Base-by-base conservation (phyloP, 1,140 invertebrate genomes). In the Drosophila biarmipes region DNA sequence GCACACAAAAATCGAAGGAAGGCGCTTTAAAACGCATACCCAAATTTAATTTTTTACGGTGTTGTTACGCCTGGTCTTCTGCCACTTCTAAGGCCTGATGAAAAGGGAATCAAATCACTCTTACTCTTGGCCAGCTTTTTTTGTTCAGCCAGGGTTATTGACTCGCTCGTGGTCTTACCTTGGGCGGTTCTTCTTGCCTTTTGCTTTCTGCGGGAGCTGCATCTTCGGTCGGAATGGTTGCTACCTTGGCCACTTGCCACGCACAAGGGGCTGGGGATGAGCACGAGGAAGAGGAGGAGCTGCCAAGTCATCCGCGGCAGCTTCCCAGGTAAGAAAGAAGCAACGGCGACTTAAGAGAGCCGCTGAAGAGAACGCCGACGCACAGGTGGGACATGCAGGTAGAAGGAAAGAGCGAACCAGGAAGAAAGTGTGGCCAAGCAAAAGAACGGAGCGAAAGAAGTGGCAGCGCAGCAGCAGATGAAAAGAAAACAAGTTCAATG, bases 401-500 rank as follows among this genome's bases (percentile, higher is more conserved):
- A 56, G 15, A 61, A 45, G 21, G 52, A 52, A 42, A 68, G 78
- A 46, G 55, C 63, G 43, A 74, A 87, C 74, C 81, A 89, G 85
- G 86, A 90, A 90, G 86, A 90, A 90, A 90, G 86, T 90, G 78
- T 90, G 77, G 69, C 74, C 78, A 86, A 62, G 74, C 75, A 54
- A 73, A 78, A 90, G 78, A 85, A 86, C 77, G 58, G 67, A 57
- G 45, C 49, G 37, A 34, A 77, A 58, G 59, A 61, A 62, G 68
- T 48, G 46, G 56, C 63, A 73, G 40, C 54, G 64, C 57, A 74
- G 46, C 71, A 72, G 58, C 77, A 78, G 81, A 77, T 74, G 81
- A 80, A 81, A 90, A 84, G 59, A 79, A 87, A 91, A 91, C 91
- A 91, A 92, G 91, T 92, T 92, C 90, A 92, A 92, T 92, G 91